Evolutionary conservation across 2,113 vertebrate genomes (phyloP).

Genomic region (Calonectris borealis): DNA sequence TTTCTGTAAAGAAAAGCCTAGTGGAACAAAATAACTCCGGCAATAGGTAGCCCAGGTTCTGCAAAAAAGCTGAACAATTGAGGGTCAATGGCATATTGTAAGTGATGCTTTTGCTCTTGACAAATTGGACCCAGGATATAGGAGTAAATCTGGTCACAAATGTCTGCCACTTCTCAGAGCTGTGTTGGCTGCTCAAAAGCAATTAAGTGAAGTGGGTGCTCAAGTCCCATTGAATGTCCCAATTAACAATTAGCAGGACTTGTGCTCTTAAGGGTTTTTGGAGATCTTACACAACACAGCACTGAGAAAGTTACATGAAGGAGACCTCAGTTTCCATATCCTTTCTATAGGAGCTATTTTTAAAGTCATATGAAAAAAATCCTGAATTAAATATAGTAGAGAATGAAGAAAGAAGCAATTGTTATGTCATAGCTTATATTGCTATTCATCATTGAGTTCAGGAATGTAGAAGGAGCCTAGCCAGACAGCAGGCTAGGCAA

Average conservation of each 20-base stretch:
- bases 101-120: constrained; percentile 25
- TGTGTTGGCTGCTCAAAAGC: constrained; percentile 55
- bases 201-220: constrained; percentile 59
- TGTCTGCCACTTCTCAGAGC: constrained; percentile 20
- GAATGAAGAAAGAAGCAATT: background rate
- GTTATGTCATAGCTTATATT: background rate
- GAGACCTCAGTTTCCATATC: background rate
- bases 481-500: background rate
- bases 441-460: background rate
- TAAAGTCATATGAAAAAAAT: background rate
- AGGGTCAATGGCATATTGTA: background rate
- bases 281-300: constrained; percentile 14
- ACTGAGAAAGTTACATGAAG: constrained; percentile 23
- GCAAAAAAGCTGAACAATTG: background rate
- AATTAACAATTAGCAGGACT: constrained; percentile 63
- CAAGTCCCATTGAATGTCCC: constrained; percentile 44
- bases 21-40: background rate
- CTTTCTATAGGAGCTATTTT: constrained; percentile 11
- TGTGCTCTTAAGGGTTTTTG: constrained; percentile 32
- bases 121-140: constrained; percentile 18
- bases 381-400: background rate
- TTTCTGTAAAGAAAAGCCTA: background rate
- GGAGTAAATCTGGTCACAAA: constrained; percentile 53
- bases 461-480: background rate
- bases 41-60: background rate